Percentiles rank a stretch among this genome's conserved stretches.
These are phyloP conservation scores for Oxytorus armatus DNA, from an alignment of 2,888 invertebrate genomes.

Conservation along the genomic window DNA sequence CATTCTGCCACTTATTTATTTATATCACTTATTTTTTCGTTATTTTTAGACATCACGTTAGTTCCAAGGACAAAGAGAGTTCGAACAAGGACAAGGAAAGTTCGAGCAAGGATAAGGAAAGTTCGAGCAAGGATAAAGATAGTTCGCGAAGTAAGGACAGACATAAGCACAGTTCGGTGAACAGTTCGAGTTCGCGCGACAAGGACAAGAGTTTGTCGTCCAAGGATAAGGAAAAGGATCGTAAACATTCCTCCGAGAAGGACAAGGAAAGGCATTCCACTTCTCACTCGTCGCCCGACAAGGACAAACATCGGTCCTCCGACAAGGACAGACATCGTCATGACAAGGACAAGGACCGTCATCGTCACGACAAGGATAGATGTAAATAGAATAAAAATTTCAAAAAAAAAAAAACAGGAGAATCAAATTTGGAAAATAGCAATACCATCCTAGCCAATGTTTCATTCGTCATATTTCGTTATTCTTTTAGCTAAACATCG, in stretches of 20 bases:
- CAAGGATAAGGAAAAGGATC: conserved; percentile 82
- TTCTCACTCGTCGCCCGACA: conserved; percentile 77
- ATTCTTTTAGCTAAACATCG: conserved; percentile 77
- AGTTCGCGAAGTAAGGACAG: conserved; percentile 84
- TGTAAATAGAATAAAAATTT: conserved; percentile 71
- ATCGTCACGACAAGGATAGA: conserved; percentile 82
- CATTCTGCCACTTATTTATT: neutral
- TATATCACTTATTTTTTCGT: conserved; percentile 7
- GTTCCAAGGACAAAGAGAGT: conserved; percentile 82
- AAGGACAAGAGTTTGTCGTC: conserved; percentile 78
- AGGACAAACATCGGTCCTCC: conserved; percentile 78
- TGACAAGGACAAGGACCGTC: conserved; percentile 83
- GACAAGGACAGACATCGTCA: conserved; percentile 84
- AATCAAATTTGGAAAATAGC: too few relatives aligned
- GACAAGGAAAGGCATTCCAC: conserved; percentile 80
- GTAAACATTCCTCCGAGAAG: conserved; percentile 79
- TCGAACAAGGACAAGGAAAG: conserved; percentile 81
- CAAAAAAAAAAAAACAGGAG: too few relatives aligned
- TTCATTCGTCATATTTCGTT: conserved; percentile 34
- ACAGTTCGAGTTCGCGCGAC: conserved; percentile 82
- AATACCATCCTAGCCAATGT: neutral
- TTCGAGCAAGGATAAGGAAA: conserved; percentile 79
- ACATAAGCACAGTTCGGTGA: conserved; percentile 83
- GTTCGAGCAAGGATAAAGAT: conserved; percentile 82
- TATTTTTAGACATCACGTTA: conserved; percentile 82